phyloP scores from a whole-genome alignment of 2,888 invertebrate species.

The Amphipoea oculea region DNA sequence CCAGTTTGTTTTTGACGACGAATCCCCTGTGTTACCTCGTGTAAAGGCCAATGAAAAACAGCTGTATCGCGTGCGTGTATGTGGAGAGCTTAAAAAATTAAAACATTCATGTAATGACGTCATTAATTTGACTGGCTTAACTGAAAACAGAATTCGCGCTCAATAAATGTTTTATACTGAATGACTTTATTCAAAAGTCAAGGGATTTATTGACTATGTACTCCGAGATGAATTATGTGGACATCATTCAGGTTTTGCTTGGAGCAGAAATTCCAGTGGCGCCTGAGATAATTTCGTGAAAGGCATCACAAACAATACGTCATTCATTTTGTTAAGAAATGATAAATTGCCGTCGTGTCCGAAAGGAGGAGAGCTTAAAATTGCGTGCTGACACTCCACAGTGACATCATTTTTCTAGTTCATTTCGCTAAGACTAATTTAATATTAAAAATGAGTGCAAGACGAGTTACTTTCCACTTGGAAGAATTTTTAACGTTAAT shows the following conservation, averaged over 20 bases:
- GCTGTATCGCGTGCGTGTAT: slow-evolving; percentile 76
- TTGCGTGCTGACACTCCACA: slow-evolving; percentile 67
- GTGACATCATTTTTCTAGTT: slow-evolving; percentile 72
- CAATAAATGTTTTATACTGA: slow-evolving; percentile 45
- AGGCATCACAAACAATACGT: slow-evolving; percentile 67
- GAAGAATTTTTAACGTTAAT: slow-evolving; percentile 58
- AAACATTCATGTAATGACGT: slow-evolving; percentile 66
- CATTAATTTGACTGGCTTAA: slow-evolving; percentile 39
- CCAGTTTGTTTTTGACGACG: slow-evolving; percentile 76
- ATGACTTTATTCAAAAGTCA: slow-evolving; percentile 47
- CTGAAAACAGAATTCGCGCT: slow-evolving; percentile 39
- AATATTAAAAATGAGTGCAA: slow-evolving; percentile 67
- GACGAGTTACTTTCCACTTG: slow-evolving; percentile 53
- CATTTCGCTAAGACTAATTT: slow-evolving; percentile 70
- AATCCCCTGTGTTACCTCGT: slow-evolving; percentile 74
- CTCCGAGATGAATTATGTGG: slow-evolving; percentile 63
- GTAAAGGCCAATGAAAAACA: slow-evolving; percentile 75
- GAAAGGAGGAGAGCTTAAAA: slow-evolving; percentile 65
- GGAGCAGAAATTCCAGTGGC: slow-evolving; percentile 49
- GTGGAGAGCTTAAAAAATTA: slow-evolving; percentile 65
- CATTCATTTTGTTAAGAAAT: slow-evolving; percentile 72
- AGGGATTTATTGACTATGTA: slow-evolving; percentile 62
- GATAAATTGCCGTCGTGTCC: slow-evolving; percentile 72
- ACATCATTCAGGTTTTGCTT: slow-evolving; percentile 55
- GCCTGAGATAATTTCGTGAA: slow-evolving; percentile 68